Percentiles rank a stretch among this genome's conserved stretches.
phyloP scores from a whole-genome alignment of 2,888 invertebrate species.

The Tricholauxania praeusta region DNA sequence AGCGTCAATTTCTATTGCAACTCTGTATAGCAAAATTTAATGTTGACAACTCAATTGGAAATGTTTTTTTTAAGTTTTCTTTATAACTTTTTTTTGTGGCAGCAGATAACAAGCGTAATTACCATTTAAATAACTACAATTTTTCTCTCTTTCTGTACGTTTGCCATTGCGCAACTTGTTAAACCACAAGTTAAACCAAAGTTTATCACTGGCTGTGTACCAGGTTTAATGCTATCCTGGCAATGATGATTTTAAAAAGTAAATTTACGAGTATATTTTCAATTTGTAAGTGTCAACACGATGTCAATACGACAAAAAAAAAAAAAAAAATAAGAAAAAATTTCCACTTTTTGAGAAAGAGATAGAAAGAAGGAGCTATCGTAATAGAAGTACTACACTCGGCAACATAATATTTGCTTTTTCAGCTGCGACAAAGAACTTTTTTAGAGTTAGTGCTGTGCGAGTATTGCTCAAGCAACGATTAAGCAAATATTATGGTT shows the following conservation, averaged over 20 bases:
- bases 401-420: no score
- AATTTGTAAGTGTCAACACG: constrained; percentile 50
- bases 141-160: constrained; percentile 24
- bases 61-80: not conserved
- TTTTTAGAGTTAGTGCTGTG: no score
- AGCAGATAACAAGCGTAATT: constrained; percentile 38
- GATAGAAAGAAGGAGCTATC: constrained; percentile 1
- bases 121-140: constrained; percentile 42
- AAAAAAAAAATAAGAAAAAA: constrained; percentile 19
- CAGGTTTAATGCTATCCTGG: constrained; percentile 19
- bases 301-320: constrained; percentile 41
- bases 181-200: constrained; percentile 32
- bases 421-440: no score
- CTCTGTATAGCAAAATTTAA: not conserved
- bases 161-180: constrained; percentile 39
- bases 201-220: constrained; percentile 33
- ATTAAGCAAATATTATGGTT: no score
- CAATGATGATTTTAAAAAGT: constrained; percentile 12
- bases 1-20: not conserved
- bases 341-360: not conserved
- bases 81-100: not conserved
- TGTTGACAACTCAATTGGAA: not conserved
- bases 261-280: constrained; percentile 41
- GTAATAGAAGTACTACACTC: no score
- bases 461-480: no score